A percentile compares a stretch with the other conserved stretches of the same genome.
Evolutionary conservation across 2,113 vertebrate species (phyloP).

Genomic region (Pycnonotus jocosus): DNA sequence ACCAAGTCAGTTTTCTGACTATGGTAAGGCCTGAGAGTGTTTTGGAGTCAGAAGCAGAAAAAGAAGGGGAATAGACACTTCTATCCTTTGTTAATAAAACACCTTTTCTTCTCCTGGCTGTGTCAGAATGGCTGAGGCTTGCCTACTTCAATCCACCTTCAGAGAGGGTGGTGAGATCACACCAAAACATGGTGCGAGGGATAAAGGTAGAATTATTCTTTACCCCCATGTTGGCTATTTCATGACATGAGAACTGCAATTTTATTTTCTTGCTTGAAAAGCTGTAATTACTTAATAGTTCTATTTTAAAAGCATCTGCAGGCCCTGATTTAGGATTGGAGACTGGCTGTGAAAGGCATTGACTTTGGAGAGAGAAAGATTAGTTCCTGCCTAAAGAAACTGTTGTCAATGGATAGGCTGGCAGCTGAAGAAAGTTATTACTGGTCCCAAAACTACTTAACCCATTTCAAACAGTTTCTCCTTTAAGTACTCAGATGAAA

Average conservation of each 20-base stretch:
- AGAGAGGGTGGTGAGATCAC: background rate
- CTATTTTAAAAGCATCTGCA: background rate
- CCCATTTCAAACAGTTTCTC: background rate
- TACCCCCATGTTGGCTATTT: background rate
- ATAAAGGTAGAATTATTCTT: background rate
- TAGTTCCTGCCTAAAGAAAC: background rate
- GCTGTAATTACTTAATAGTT: background rate
- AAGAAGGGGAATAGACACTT: background rate
- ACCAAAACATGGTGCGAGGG: background rate
- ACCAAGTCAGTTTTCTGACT: background rate
- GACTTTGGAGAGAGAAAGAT: background rate
- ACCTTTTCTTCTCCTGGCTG: background rate
- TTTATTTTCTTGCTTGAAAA: background rate
- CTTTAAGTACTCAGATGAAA: background rate
- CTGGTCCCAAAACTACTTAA: background rate
- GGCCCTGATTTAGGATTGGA: background rate
- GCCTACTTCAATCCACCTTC: background rate
- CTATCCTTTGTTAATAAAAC: background rate
- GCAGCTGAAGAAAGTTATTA: background rate
- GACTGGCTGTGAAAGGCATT: background rate
- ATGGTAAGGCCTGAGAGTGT: background rate
- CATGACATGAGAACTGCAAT: background rate
- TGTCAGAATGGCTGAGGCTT: background rate
- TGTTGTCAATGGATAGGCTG: background rate
- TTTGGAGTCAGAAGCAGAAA: background rate